Evolutionary conservation across 2,888 invertebrate species (phyloP).

Genomic region (Perizoma flavofasciatum): DNA sequence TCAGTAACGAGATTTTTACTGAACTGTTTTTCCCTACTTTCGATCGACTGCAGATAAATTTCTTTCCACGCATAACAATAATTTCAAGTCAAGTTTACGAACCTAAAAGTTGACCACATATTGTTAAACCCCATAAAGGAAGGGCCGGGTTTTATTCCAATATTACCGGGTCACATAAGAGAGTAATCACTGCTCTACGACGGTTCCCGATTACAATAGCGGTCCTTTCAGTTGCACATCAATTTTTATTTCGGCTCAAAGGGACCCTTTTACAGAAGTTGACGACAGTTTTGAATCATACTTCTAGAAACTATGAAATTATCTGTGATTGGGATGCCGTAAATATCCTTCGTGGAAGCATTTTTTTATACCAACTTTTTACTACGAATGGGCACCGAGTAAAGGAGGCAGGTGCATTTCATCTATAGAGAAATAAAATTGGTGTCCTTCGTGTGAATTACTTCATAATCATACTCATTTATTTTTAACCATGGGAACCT

Average conservation of each 20-base stretch:
- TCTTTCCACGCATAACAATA: background rate
- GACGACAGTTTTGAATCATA: constrained; percentile 11
- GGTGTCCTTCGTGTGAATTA: too few relatives aligned
- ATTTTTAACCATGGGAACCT: too few relatives aligned
- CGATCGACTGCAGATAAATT: constrained; percentile 13
- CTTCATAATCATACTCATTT: too few relatives aligned
- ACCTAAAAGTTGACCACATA: constrained; percentile 57
- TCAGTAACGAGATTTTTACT: constrained; percentile 6
- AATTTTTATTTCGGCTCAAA: constrained; percentile 47
- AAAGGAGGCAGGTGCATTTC: too few relatives aligned
- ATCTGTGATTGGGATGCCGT: constrained; percentile 13
- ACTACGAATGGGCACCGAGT: too few relatives aligned
- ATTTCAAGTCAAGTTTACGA: constrained; percentile 40
- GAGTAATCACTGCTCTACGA: constrained; percentile 52
- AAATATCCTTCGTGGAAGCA: background rate
- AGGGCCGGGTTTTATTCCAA: constrained; percentile 55
- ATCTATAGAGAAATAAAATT: too few relatives aligned
- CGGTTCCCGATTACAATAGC: constrained; percentile 44
- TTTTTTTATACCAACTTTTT: too few relatives aligned
- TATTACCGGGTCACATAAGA: constrained; percentile 56
- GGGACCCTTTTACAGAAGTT: constrained; percentile 32
- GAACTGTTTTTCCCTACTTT: constrained; percentile 9
- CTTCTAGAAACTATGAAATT: constrained; percentile 4
- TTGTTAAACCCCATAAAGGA: constrained; percentile 54
- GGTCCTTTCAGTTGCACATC: constrained; percentile 51